These are phyloP conservation scores for Tragelaphus imberbis DNA, from an alignment of 2,113 vertebrate species.

Conservation along the genomic window DNA sequence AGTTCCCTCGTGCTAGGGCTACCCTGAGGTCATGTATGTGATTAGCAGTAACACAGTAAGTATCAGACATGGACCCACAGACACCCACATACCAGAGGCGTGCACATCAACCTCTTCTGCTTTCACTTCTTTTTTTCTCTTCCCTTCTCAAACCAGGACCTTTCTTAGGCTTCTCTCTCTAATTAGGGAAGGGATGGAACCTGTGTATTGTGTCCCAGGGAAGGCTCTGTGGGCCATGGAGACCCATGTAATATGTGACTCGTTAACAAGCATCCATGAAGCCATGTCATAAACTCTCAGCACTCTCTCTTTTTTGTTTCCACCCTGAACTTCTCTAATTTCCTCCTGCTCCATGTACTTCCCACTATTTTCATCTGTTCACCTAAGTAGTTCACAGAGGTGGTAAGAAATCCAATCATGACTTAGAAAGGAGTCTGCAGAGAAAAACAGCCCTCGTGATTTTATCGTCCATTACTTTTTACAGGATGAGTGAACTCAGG, in stretches of 20 bases:
- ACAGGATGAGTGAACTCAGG: neutral
- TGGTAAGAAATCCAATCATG: neutral
- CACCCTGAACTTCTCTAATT: neutral
- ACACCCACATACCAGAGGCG: neutral
- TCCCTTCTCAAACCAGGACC: neutral
- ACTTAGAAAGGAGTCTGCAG: neutral
- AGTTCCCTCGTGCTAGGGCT: neutral
- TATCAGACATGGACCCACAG: neutral
- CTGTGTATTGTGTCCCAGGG: neutral
- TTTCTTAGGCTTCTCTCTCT: neutral
- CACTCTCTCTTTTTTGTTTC: neutral
- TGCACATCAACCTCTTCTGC: neutral
- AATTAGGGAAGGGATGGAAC: neutral
- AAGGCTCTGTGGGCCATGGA: neutral
- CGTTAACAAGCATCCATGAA: neutral
- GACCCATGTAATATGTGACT: neutral
- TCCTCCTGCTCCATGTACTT: neutral
- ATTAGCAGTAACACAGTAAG: neutral
- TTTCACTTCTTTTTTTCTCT: neutral
- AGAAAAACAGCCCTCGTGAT: neutral
- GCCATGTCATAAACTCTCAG: neutral
- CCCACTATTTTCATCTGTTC: neutral
- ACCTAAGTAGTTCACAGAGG: neutral
- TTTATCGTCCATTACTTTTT: neutral
- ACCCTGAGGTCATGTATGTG: rapidly evolving